These are phyloP conservation scores for Lamprotornis superbus DNA, from an alignment of 2,113 vertebrate species.

Conservation along the genomic window DNA sequence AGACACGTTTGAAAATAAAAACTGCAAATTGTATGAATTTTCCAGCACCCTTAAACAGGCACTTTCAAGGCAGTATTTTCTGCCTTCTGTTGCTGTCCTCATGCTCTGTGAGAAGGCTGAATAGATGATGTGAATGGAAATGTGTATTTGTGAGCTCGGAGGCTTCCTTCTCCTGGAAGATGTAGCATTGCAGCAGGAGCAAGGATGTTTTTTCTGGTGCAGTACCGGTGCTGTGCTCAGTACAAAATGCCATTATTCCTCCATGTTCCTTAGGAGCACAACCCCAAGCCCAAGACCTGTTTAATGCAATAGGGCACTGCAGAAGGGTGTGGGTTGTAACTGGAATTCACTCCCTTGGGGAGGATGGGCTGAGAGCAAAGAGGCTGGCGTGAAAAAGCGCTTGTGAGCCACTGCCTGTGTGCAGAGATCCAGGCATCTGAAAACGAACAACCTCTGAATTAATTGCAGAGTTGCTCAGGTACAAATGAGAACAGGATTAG, in stretches of 20 bases:
- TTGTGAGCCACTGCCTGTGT: neutral
- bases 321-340: neutral
- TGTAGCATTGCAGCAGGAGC: neutral
- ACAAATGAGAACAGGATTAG: neutral
- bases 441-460: neutral
- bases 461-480: neutral
- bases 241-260: neutral
- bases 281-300: neutral
- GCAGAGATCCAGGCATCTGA: neutral
- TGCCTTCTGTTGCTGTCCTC: neutral
- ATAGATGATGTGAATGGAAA: neutral
- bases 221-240: accelerated
- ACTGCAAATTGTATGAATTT: neutral
- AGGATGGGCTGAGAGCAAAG: neutral
- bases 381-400: neutral
- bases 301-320: neutral
- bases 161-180: neutral
- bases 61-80: neutral
- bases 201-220: neutral
- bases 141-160: neutral
- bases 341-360: neutral
- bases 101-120: neutral
- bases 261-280: neutral
- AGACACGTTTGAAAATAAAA: neutral
- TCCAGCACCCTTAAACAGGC: neutral